phyloP scores from a whole-genome alignment of 2,113 vertebrate species.

The Catharus fuscescens region DNA sequence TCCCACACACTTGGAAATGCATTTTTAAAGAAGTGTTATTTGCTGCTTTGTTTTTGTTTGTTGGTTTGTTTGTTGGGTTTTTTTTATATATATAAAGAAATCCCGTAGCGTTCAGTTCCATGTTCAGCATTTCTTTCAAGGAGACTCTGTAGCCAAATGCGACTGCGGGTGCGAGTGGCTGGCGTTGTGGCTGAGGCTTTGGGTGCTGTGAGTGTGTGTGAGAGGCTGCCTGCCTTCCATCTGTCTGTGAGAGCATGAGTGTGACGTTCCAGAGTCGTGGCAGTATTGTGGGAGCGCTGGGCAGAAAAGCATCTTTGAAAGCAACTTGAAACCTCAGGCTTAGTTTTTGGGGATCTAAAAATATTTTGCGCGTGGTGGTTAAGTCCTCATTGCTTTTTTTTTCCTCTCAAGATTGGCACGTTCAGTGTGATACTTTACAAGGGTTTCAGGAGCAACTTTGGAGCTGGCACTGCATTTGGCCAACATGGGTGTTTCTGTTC shows the following conservation, averaged over 20 bases:
- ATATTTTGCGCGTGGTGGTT: conserved; percentile 33
- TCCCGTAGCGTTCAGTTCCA: conserved; percentile 15
- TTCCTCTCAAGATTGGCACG: background rate
- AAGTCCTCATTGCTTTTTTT: conserved; percentile 18
- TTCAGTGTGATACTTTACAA: background rate
- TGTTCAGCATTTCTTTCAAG: conserved; percentile 59
- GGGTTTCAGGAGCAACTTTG: conserved; percentile 50
- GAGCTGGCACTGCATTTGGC: background rate
- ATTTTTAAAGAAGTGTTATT: conserved; percentile 31
- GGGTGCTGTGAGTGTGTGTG: background rate
- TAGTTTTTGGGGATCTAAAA: conserved; percentile 46
- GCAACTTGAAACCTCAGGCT: conserved; percentile 53
- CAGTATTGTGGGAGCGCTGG: conserved; percentile 49
- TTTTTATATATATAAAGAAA: conserved; percentile 36
- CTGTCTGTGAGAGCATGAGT: background rate
- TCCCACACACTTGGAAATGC: conserved; percentile 13
- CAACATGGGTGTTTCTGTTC: background rate
- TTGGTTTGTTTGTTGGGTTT: background rate
- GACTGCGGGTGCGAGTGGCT: background rate
- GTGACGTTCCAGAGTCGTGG: conserved; percentile 4
- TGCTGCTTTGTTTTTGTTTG: conserved; percentile 38
- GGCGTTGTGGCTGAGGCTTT: background rate
- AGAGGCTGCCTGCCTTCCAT: conserved; percentile 8
- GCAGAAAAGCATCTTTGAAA: conserved; percentile 17
- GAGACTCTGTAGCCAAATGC: conserved; percentile 35